phyloP scores from a whole-genome alignment of 2,888 invertebrate genomes.

The Leptopilina drosophilae region DNA sequence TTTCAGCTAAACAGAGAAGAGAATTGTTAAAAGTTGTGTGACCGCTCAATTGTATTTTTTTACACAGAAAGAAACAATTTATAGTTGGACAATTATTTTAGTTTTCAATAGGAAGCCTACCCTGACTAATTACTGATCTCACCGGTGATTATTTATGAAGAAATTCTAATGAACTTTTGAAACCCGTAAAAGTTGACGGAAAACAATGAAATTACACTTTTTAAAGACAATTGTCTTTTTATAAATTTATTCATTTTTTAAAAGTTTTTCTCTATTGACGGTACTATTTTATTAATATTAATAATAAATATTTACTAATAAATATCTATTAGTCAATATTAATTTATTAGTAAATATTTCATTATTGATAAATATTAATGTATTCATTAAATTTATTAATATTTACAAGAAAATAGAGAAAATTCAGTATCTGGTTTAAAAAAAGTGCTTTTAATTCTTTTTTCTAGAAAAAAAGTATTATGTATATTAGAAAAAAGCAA shows the following conservation, averaged over 20 bases:
- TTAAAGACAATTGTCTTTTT: too few species aligned
- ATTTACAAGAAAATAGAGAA: too few species aligned
- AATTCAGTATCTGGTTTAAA: too few species aligned
- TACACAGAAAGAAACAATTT: neutral
- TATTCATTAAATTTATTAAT: too few species aligned
- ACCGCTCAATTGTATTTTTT: neutral
- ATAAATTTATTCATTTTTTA: too few species aligned
- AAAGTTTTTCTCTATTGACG: too few species aligned
- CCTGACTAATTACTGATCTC: slow-evolving; percentile 30
- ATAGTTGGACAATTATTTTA: slow-evolving; percentile 12
- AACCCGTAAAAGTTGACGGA: neutral
- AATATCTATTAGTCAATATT: too few species aligned
- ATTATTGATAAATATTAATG: too few species aligned
- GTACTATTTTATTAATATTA: too few species aligned
- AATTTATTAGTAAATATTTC: too few species aligned
- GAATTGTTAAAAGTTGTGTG: neutral
- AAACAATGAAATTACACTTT: neutral
- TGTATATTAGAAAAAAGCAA: neutral
- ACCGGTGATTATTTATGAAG: neutral
- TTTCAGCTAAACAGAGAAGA: neutral
- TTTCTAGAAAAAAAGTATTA: slow-evolving; percentile 3
- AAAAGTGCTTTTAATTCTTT: too few species aligned
- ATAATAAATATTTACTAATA: too few species aligned
- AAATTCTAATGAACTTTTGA: slow-evolving; percentile 5
- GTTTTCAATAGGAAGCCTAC: slow-evolving; percentile 4